Evolutionary conservation across 2,113 vertebrate species (phyloP).

Genomic region (Grallaria varia): DNA sequence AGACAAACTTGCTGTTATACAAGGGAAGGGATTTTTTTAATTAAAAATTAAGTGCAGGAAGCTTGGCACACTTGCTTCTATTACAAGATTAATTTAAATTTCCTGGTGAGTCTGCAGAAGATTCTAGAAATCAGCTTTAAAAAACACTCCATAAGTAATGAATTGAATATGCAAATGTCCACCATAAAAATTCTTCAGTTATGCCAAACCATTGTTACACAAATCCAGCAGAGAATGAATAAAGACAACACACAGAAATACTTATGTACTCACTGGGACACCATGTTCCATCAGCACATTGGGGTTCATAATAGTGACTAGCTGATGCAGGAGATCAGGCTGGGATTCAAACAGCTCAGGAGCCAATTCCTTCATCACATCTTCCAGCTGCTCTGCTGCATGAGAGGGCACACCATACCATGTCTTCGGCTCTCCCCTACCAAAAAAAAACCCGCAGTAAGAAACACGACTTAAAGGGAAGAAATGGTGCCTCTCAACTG

Average conservation of each 20-base stretch:
- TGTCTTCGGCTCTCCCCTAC: slow-evolving; percentile 96
- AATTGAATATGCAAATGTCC: neutral
- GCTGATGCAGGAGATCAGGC: slow-evolving; percentile 94
- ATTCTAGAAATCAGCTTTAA: neutral
- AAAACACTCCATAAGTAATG: neutral
- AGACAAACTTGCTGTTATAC: neutral
- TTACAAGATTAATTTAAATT: neutral
- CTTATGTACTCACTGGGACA: slow-evolving; percentile 84
- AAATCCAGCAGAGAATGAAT: neutral
- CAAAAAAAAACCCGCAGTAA: neutral
- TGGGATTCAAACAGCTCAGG: slow-evolving; percentile 97
- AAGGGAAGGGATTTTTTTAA: neutral
- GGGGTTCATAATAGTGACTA: slow-evolving; percentile 99
- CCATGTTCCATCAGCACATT: slow-evolving; percentile 97
- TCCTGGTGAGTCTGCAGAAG: neutral
- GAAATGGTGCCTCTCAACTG: neutral
- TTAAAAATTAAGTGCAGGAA: neutral
- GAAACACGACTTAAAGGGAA: neutral
- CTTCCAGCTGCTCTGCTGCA: slow-evolving; percentile 93
- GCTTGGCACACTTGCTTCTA: neutral
- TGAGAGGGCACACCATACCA: slow-evolving; percentile 97
- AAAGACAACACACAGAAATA: fast-evolving
- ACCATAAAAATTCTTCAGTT: neutral
- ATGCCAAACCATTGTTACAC: neutral
- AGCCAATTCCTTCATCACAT: slow-evolving; percentile 95